Conservation (phyloP, 2,797 vertebrate species). For the Petrocephalus sullivani region DNA sequence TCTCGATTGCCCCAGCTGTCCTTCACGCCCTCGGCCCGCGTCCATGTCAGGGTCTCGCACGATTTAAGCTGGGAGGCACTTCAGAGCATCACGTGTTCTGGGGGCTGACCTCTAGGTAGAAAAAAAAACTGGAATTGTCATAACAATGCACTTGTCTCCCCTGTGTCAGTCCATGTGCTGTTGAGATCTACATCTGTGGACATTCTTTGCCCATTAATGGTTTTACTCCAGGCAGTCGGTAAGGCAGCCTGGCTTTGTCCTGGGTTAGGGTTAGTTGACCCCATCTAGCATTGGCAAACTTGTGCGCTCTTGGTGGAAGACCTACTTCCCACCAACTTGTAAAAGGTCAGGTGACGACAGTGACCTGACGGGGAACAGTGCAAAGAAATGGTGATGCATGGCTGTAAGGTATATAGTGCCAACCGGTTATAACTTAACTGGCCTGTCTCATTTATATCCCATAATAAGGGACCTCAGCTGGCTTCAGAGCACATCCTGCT, state of each 20-base stretch:
- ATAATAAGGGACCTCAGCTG: constrained; percentile 20
- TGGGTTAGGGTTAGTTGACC: neutral
- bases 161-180: neutral
- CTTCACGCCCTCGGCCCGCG: neutral
- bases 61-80: neutral
- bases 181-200: neutral
- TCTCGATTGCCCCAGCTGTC: neutral
- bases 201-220: neutral
- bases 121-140: neutral
- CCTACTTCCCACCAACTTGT: neutral
- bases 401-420: constrained; percentile 32
- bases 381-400: constrained; percentile 34
- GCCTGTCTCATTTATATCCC: constrained; percentile 28
- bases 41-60: neutral
- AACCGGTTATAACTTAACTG: constrained; percentile 28
- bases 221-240: neutral
- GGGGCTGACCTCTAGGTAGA: neutral
- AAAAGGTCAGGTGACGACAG: neutral
- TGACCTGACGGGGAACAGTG: neutral
- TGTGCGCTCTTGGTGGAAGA: neutral
- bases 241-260: neutral
- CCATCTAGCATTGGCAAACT: too few species aligned
- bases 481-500: neutral
- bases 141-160: neutral
- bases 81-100: neutral